A percentile compares a stretch with the other conserved stretches of the same genome.
Conservation (phyloP, 1,140 invertebrate genomes). For the Probaryconus sp. region DNA sequence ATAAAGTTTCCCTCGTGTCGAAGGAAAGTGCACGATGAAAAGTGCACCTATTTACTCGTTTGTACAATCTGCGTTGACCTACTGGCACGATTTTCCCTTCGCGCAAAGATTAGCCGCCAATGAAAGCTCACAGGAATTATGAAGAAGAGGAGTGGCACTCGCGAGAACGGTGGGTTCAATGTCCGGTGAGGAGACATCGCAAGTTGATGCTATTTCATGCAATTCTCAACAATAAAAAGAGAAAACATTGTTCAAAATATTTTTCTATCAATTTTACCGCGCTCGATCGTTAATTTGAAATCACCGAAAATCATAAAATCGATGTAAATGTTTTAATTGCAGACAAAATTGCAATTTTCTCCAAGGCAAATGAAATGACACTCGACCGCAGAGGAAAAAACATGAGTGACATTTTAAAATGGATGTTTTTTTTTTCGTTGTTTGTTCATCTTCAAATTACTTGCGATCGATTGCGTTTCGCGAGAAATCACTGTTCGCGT, state of each 20-base stretch:
- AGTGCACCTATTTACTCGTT: constrained; percentile 65
- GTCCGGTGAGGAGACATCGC: constrained; percentile 49
- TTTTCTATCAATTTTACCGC: too few species aligned
- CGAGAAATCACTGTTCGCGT: too few species aligned
- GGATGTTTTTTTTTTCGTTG: too few species aligned
- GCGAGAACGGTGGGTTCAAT: constrained; percentile 52
- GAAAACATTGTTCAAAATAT: constrained; percentile 29
- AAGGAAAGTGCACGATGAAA: constrained; percentile 66
- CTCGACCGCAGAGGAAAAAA: too few species aligned
- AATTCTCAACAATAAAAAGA: constrained; percentile 47
- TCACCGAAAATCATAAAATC: too few species aligned
- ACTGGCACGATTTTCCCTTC: constrained; percentile 70
- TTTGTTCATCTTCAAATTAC: too few species aligned
- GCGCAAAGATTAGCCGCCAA: constrained; percentile 66
- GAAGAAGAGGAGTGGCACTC: constrained; percentile 58
- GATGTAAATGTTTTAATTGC: too few species aligned
- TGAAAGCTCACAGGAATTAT: constrained; percentile 65
- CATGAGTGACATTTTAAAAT: too few species aligned
- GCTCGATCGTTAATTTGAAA: too few species aligned
- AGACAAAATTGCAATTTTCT: too few species aligned
- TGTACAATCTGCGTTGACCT: constrained; percentile 63
- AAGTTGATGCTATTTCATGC: constrained; percentile 46
- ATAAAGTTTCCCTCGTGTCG: constrained; percentile 64
- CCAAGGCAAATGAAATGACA: too few species aligned
- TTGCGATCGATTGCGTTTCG: too few species aligned